Conservation (phyloP, 2,113 vertebrate genomes). For the Clarias magur region DNA sequence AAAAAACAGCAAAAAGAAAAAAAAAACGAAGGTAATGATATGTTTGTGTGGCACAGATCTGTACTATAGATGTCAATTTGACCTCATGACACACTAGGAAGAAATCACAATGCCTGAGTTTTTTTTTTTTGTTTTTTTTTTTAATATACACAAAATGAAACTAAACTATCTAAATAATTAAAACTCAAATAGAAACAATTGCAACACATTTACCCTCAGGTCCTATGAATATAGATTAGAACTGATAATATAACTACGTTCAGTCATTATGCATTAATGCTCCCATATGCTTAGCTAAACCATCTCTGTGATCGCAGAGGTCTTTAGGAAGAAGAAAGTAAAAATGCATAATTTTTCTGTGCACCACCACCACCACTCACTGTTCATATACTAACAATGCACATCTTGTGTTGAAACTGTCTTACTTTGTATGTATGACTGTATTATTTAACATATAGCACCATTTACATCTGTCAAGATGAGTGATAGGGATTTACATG, state of each 20-base stretch:
- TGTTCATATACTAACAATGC: conserved; percentile 5
- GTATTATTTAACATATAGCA: conserved; percentile 40
- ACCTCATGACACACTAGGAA: conserved; percentile 41
- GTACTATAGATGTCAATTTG: conserved; percentile 17
- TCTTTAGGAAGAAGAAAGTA: conserved; percentile 10
- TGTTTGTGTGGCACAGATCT: conserved; percentile 20
- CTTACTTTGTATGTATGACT: not conserved
- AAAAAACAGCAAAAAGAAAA: not conserved
- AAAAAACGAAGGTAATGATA: not conserved
- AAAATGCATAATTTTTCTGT: not conserved
- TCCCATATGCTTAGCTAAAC: conserved; percentile 2
- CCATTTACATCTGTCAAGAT: conserved; percentile 21
- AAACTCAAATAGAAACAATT: conserved; percentile 25
- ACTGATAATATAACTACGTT: conserved; percentile 1
- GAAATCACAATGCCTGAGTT: conserved; percentile 39
- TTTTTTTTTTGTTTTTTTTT: conserved; percentile 28
- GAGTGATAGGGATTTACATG: conserved; percentile 31
- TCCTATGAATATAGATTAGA: conserved; percentile 6
- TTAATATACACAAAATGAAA: conserved; percentile 8
- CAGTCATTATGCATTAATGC: not conserved
- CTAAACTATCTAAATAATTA: conserved; percentile 14
- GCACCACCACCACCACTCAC: not conserved
- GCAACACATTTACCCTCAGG: not conserved
- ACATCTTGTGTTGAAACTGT: not conserved
- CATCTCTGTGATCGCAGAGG: conserved; percentile 3